A percentile compares a stretch with the other conserved stretches of the same genome.
Evolutionary conservation across 2,888 invertebrate genomes (phyloP).

Genomic region (Campopleginae sp.): DNA sequence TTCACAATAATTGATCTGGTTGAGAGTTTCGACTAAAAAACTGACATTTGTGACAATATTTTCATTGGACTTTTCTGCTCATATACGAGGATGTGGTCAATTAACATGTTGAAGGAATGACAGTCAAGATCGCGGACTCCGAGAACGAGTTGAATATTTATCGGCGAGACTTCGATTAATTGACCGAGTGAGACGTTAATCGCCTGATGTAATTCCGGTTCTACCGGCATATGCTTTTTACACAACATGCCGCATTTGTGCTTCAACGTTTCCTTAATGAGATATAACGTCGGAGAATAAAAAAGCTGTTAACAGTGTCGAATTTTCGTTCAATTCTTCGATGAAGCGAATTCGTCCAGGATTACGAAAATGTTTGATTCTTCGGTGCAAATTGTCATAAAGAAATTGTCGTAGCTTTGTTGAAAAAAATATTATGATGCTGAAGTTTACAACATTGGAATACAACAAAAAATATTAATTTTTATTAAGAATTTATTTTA

Average conservation of each 20-base stretch:
- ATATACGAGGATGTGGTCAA: neutral
- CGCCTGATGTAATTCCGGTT: constrained; percentile 58
- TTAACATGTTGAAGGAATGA: constrained; percentile 2
- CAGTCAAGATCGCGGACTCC: constrained; percentile 24
- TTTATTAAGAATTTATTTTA: too few species aligned
- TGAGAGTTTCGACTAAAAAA: neutral
- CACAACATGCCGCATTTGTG: neutral
- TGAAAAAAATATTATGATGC: too few species aligned
- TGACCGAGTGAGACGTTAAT: constrained; percentile 50
- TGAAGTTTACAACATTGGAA: too few species aligned
- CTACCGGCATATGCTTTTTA: constrained; percentile 28
- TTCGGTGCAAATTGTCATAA: too few species aligned
- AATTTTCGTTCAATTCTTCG: neutral
- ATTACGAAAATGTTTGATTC: neutral
- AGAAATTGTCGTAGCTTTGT: too few species aligned
- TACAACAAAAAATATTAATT: too few species aligned
- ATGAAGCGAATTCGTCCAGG: neutral
- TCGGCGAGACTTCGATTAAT: constrained; percentile 14
- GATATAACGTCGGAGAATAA: neutral
- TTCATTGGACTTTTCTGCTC: neutral
- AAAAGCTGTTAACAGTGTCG: neutral
- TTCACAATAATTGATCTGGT: neutral
- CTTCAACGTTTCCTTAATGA: neutral
- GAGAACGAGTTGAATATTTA: constrained; percentile 18
- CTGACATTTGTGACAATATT: neutral